A percentile compares a stretch with the other conserved stretches of the same genome.
Evolutionary conservation across 2,888 invertebrate genomes (phyloP).

Genomic region (Schrankia costaestrigalis): DNA sequence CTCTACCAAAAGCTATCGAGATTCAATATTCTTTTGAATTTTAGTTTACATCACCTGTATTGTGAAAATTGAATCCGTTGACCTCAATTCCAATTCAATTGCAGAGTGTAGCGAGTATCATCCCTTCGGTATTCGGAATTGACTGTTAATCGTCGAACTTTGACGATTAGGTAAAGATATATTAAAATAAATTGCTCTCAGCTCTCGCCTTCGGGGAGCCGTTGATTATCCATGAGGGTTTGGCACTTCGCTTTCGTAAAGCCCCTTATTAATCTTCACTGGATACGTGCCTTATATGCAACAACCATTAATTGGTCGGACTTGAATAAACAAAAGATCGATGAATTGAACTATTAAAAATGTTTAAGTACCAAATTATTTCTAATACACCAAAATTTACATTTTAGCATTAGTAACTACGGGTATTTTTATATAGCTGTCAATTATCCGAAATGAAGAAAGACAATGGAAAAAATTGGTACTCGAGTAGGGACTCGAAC

Average conservation of each 20-base stretch:
- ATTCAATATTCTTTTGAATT: too few relatives aligned
- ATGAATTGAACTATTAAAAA: neutral
- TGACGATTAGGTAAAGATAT: conserved; percentile 58
- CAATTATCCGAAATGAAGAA: too few relatives aligned
- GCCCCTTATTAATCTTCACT: conserved; percentile 31
- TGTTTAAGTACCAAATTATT: too few relatives aligned
- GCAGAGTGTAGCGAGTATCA: conserved; percentile 21
- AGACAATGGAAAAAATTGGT: too few relatives aligned
- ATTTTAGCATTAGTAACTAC: too few relatives aligned
- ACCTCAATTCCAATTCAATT: conserved; percentile 17
- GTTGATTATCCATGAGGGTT: conserved; percentile 42
- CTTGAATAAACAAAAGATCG: conserved; percentile 4
- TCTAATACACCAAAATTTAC: too few relatives aligned
- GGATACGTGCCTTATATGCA: conserved; percentile 10
- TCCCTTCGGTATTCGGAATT: conserved; percentile 43
- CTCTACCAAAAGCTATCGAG: too few relatives aligned
- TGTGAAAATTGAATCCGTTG: too few relatives aligned
- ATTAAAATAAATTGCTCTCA: conserved; percentile 61
- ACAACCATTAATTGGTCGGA: conserved; percentile 6
- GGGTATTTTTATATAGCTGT: too few relatives aligned
- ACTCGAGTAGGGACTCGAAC: too few relatives aligned
- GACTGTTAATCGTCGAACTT: conserved; percentile 68
- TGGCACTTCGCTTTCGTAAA: conserved; percentile 30
- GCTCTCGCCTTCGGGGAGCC: conserved; percentile 35
- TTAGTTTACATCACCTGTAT: too few relatives aligned